Conservation (phyloP, 1,140 invertebrate genomes). For the Maniola jurtina region DNA sequence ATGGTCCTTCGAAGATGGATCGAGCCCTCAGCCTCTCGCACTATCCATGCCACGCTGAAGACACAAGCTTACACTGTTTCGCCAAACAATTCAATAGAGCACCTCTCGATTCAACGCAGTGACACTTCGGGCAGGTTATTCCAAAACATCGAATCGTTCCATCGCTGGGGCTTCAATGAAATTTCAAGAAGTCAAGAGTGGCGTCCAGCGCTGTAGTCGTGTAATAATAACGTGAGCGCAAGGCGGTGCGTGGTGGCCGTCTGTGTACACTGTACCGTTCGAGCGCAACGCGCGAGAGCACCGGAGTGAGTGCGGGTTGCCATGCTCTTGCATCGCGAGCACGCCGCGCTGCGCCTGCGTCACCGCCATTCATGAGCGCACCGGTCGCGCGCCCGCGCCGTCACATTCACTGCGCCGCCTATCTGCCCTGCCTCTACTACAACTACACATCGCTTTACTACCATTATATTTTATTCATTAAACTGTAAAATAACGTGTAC, state of each 20-base stretch:
- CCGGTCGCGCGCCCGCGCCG: conserved; percentile 24
- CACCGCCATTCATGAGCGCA: conserved; percentile 30
- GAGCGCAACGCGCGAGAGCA: conserved; percentile 42
- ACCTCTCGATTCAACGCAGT: neutral
- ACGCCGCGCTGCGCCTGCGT: conserved; percentile 12
- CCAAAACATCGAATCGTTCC: no score
- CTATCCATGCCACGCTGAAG: conserved; percentile 6
- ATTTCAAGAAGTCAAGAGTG: neutral
- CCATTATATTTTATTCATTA: no score
- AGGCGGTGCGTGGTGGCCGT: conserved; percentile 6
- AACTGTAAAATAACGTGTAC: no score
- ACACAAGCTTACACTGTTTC: neutral
- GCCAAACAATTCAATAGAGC: neutral
- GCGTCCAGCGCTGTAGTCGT: neutral
- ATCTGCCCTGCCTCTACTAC: neutral
- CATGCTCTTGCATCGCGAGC: conserved; percentile 2
- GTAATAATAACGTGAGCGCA: conserved; percentile 11
- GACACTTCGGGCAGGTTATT: neutral
- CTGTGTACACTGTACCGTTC: conserved; percentile 34
- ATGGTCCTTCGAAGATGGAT: conserved; percentile 23
- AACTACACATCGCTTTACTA: neutral
- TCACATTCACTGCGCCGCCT: neutral
- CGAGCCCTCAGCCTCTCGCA: neutral
- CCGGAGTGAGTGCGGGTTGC: conserved; percentile 46
- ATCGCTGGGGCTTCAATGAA: neutral